Evolutionary conservation across 2,797 vertebrate genomes (phyloP), one percentile per base, ranked within the genome.

Genomic region (Epinephelus coioides): DNA sequence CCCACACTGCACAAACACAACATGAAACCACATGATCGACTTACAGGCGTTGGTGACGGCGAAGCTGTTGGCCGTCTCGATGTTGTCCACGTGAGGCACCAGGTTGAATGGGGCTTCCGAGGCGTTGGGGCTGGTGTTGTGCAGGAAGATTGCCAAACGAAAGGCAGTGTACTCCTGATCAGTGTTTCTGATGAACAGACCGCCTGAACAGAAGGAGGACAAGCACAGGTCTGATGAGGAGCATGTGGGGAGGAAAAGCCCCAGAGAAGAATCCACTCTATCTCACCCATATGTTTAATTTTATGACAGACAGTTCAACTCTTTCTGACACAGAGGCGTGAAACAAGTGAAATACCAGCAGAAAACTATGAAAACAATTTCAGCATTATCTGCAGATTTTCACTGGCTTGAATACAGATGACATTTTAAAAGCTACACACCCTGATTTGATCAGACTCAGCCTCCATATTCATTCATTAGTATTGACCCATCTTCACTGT

Each of bases 101-200:
- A 99, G 96, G 97, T 98, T 99, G 95, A 99, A 99, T 85, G 98
- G 97, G 85, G 98, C 98, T 96, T 99, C 98, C 0, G 98, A 97
- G 70, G 97, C 97, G 80, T 99, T 99, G 79, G 98, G 98, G 94
- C 97, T 99, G 89, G 98, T 99, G 94, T 99, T 99, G 96, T 99
- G 98, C 92, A 99, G 97, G 96, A 99, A 99, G 95, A 99, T 99
- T 60, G 98, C 98, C 96, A 99, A 93, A 62, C 98, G 97, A 88
- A 99, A 99, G 94, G 98, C 98, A 72, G 98, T 99, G 95, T 99
- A 99, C 95, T 99, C 98, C 97, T 99, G 98, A 96, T 99, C 98
- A 81, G 98, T 99, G 95, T 99, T 98, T 95, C 98, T 96, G 96
- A 99, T 99, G 96, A 99, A 99, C 94, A 99, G 97, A 82, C 98